Percentiles rank a stretch among this genome's conserved stretches.
phyloP scores from a whole-genome alignment of 2,797 vertebrate species.

The Oryzias dopingdopingensis region DNA sequence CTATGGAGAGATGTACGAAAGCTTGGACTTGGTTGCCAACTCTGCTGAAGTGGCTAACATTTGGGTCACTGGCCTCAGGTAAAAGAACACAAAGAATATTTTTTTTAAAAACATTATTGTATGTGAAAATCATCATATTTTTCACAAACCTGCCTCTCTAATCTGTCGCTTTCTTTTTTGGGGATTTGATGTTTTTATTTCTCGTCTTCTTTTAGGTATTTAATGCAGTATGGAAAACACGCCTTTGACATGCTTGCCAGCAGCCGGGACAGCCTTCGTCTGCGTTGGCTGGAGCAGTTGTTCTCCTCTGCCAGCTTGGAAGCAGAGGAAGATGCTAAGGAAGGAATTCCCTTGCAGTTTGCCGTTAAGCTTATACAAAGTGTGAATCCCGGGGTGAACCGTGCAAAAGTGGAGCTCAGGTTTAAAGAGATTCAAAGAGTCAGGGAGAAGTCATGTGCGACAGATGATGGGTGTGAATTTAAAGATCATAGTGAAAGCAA shows the following conservation, averaged over 20 bases:
- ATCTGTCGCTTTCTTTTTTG: too few relatives aligned
- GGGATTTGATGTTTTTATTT: neutral
- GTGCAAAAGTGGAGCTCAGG: constrained; percentile 86
- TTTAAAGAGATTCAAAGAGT: constrained; percentile 91
- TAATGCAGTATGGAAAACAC: constrained; percentile 86
- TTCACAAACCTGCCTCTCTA: too few relatives aligned
- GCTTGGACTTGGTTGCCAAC: constrained; percentile 90
- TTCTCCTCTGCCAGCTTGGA: constrained; percentile 79
- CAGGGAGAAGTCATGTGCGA: constrained; percentile 74
- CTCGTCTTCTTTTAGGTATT: constrained; percentile 55
- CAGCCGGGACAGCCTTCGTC: constrained; percentile 90
- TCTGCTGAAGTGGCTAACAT: constrained; percentile 91
- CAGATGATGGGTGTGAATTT: constrained; percentile 29
- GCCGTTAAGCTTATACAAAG: constrained; percentile 86
- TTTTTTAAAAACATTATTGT: constrained; percentile 1
- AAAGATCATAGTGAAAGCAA: constrained; percentile 40
- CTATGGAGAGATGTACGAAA: constrained; percentile 91
- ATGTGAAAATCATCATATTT: too few relatives aligned
- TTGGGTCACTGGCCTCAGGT: constrained; percentile 94
- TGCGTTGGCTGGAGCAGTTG: constrained; percentile 88
- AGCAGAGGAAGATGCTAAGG: constrained; percentile 58
- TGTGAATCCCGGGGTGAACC: constrained; percentile 87
- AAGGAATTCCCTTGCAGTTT: constrained; percentile 78
- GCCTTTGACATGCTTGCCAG: constrained; percentile 92
- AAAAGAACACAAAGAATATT: constrained; percentile 62